Conservation (phyloP, 2,888 invertebrate genomes). For the Slavum lentiscoides region DNA sequence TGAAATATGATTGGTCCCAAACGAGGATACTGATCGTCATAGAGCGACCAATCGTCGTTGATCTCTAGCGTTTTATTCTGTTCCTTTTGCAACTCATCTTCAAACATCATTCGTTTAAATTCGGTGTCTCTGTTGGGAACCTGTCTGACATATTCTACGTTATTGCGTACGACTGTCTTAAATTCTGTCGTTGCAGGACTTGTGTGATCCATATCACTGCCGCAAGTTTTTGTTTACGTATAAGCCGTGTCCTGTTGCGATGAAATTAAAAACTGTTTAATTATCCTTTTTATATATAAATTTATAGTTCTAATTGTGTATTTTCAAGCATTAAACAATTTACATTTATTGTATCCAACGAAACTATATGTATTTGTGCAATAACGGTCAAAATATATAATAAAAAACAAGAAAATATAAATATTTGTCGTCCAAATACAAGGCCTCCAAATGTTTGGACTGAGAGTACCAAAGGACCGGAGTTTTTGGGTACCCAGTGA, state of each 20-base stretch:
- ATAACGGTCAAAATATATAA: no score
- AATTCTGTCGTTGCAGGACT: not conserved
- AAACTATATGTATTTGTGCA: no score
- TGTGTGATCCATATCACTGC: not conserved
- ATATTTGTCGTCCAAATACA: no score
- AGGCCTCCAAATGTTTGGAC: no score
- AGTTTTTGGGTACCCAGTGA: no score
- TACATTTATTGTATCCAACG: no score
- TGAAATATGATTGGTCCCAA: slow-evolving; percentile 29
- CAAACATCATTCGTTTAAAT: slow-evolving; percentile 21
- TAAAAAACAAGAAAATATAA: no score
- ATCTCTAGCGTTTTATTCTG: slow-evolving; percentile 23
- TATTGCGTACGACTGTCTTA: not conserved
- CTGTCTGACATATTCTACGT: slow-evolving; percentile 1
- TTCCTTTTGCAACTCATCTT: slow-evolving; percentile 23
- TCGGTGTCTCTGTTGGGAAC: slow-evolving; percentile 38
- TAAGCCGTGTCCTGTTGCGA: not conserved
- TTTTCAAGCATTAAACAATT: no score
- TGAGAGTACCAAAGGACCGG: no score
- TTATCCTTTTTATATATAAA: no score
- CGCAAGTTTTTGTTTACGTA: not conserved
- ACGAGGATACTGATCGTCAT: slow-evolving; percentile 47
- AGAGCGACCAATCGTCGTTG: slow-evolving; percentile 32
- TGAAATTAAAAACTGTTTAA: not conserved
- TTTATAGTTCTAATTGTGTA: no score